Evolutionary conservation across 2,113 vertebrate genomes (phyloP).

Genomic region (Clarias magur): DNA sequence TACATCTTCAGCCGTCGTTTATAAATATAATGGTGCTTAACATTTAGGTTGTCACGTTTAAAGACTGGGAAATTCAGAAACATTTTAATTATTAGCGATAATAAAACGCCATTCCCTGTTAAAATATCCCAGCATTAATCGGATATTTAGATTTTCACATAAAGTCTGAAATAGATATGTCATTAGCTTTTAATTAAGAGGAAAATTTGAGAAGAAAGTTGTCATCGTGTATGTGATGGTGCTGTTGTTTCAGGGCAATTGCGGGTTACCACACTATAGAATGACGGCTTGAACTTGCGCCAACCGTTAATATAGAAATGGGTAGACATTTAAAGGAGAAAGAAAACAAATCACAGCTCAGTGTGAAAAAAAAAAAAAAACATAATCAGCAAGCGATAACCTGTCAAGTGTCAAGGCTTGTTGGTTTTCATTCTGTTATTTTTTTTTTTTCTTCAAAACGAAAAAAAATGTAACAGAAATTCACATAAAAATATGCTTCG

Average conservation of each 20-base stretch:
- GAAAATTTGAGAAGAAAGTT: not conserved
- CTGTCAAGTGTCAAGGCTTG: not conserved
- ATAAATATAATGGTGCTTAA: not conserved
- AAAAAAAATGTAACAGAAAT: not conserved
- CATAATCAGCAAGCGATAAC: not conserved
- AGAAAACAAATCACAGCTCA: not conserved
- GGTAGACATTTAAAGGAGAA: not conserved
- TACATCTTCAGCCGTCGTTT: not conserved
- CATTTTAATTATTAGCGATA: not conserved
- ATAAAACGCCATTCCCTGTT: not conserved
- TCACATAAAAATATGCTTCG: not conserved
- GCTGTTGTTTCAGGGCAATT: not conserved
- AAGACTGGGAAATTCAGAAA: not conserved
- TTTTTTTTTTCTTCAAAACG: not conserved
- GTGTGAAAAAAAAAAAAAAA: not conserved
- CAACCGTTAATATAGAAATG: not conserved
- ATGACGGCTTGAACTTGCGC: conserved; percentile 11
- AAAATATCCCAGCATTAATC: not conserved
- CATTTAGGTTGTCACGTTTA: not conserved
- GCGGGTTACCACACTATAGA: not conserved
- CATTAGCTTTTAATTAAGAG: not conserved
- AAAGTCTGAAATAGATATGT: no score
- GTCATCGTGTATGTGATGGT: not conserved
- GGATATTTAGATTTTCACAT: not conserved
- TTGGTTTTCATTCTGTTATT: not conserved